A percentile compares a stretch with the other conserved stretches of the same genome.
Evolutionary conservation across 2,113 vertebrate species (phyloP).

Genomic region (Cavia porcellus): DNA sequence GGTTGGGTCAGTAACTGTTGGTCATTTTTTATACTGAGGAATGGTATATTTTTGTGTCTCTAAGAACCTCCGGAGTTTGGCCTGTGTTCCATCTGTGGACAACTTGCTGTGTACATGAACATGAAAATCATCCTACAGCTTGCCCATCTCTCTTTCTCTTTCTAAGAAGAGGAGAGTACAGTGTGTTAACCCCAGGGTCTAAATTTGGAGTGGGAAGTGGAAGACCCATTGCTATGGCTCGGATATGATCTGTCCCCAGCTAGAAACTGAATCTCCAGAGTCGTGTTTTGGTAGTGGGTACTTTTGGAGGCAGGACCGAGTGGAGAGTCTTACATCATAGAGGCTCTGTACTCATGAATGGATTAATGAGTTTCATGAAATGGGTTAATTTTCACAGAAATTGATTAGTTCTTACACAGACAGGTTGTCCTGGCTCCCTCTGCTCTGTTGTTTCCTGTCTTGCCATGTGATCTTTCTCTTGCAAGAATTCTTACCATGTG

Average conservation of each 20-base stretch:
- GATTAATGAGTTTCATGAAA: background rate
- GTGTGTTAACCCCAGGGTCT: background rate
- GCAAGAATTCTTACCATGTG: background rate
- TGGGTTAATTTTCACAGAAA: background rate
- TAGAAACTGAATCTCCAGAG: background rate
- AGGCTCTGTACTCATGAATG: background rate
- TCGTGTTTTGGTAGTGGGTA: background rate
- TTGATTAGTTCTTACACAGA: background rate
- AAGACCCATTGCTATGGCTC: background rate
- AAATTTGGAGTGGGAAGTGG: background rate
- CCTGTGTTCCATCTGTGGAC: background rate
- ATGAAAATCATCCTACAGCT: background rate
- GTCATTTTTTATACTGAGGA: background rate
- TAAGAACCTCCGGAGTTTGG: background rate
- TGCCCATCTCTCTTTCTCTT: background rate
- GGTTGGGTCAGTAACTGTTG: background rate
- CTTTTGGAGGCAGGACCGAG: background rate
- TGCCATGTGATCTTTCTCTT: background rate
- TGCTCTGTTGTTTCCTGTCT: background rate
- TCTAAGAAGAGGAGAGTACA: background rate
- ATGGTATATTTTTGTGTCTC: background rate
- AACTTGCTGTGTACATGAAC: background rate
- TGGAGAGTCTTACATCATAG: background rate
- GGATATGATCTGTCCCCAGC: background rate
- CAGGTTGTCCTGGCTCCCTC: background rate